Evolutionary conservation across 1,140 invertebrate species (phyloP).

Genomic region (Lucilia cuprina): DNA sequence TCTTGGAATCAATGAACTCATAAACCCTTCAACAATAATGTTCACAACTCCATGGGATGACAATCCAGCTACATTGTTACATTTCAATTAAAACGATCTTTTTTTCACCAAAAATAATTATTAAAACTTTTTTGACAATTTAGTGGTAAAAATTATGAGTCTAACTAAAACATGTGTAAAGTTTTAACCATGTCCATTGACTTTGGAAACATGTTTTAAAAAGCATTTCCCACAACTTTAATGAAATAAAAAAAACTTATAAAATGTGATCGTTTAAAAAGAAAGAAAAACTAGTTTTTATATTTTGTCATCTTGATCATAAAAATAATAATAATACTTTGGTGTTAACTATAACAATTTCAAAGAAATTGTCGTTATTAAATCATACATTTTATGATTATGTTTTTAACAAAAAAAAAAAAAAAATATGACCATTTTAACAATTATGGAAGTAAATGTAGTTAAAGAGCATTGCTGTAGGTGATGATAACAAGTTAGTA

Average conservation of each 20-base stretch:
- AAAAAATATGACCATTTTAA: neutral
- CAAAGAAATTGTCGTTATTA: constrained; percentile 14
- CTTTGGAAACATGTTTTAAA: constrained; percentile 5
- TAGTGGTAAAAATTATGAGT: too few species aligned
- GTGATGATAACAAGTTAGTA: neutral
- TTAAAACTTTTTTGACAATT: neutral
- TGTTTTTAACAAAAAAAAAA: too few species aligned
- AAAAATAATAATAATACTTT: neutral
- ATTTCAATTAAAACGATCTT: neutral
- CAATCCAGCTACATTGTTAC: neutral
- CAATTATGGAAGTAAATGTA: neutral
- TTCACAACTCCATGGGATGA: neutral
- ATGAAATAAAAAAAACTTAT: neutral
- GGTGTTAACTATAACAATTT: constrained; percentile 6
- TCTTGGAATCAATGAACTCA: neutral
- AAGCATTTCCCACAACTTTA: neutral
- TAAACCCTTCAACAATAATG: neutral
- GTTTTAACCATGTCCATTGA: neutral
- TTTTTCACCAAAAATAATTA: neutral
- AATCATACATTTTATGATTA: constrained; percentile 10
- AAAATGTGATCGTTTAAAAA: neutral
- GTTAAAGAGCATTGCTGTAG: neutral
- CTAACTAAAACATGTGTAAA: too few species aligned
- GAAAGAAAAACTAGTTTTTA: neutral
- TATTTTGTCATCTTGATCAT: neutral